Base-by-base conservation (phyloP, 2,888 invertebrate species). In the Trilocha varians region DNA sequence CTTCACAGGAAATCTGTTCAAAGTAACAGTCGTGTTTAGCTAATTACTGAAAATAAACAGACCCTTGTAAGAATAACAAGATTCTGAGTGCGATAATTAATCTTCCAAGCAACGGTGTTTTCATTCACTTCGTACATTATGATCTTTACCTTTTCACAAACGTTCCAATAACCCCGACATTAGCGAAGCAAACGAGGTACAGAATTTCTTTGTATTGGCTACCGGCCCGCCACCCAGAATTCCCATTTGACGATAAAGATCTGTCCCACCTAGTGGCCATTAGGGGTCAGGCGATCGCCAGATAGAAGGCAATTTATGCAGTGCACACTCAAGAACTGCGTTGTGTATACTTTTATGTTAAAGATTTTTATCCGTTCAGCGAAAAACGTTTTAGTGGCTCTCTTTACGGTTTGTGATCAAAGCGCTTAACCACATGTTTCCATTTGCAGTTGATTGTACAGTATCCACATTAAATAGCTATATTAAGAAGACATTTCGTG, bases 271-370 rank as follows among this genome's bases (percentile, higher is more conserved):
- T 80, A 61, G 69, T 60, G 67, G 65, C 78, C 71, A 79, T 80
- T 82, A 82, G 58, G 69, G 79, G 82, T 75, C 83, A 78, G 70
- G 70, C 77, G 79, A 80, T 79, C 74, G 74, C 53, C 70, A 74
- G 78, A 82, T 82, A 79, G 64, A 63, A 62, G 64, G 61, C 77
- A 77, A 82, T 79, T 83, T 79, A 78, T 80, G 74, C 78, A 78
- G 70, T 76, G 73, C 72, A 77, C 70, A 77, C 73, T 78, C 71
- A 70, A 75, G 69, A 63, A 58, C 53, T 66, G 57, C 62, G 59
- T 59, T 65, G 65, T 78, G 70, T 75, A 78, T 73, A 77, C 70
- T 70, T 72, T 71, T 73, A 69, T 74, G 59, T 52, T 48, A 37
- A 25, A 66, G 73, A 76, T 78, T 52, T 53, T 71, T 77, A 77